These are phyloP conservation scores for Prunella himalayana DNA, from an alignment of 2,113 vertebrate species.

Conservation along the genomic window DNA sequence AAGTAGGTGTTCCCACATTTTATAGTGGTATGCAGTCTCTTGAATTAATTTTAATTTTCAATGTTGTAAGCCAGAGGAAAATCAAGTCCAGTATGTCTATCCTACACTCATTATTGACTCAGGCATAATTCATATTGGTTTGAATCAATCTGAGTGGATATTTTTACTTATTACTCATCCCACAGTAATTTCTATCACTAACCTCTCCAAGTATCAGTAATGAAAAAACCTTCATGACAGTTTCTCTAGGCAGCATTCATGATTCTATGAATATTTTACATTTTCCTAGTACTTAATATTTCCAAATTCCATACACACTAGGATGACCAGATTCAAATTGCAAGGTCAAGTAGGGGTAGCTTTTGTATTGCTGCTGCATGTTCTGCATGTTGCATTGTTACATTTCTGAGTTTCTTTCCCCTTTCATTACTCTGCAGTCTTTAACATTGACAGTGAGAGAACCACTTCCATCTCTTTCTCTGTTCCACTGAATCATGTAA, in stretches of 20 bases:
- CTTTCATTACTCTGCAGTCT: neutral
- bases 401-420: neutral
- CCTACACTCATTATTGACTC: slow-evolving; percentile 1
- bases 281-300: neutral
- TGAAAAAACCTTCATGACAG: neutral
- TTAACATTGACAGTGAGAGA: neutral
- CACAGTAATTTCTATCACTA: slow-evolving; percentile 9
- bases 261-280: neutral
- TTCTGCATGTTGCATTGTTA: neutral
- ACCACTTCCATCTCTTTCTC: neutral
- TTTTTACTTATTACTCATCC: slow-evolving; percentile 32
- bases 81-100: neutral
- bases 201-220: slow-evolving; percentile 2
- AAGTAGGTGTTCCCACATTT: neutral
- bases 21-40: neutral
- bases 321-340: neutral
- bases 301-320: neutral
- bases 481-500: neutral
- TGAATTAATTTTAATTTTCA: slow-evolving; percentile 3
- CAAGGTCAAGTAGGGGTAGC: neutral
- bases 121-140: slow-evolving; percentile 13
- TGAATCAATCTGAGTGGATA: slow-evolving; percentile 22
- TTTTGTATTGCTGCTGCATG: neutral
- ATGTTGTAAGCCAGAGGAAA: neutral
- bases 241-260: neutral